Conservation (phyloP, 2,113 vertebrate genomes). For the Rynchops niger region DNA sequence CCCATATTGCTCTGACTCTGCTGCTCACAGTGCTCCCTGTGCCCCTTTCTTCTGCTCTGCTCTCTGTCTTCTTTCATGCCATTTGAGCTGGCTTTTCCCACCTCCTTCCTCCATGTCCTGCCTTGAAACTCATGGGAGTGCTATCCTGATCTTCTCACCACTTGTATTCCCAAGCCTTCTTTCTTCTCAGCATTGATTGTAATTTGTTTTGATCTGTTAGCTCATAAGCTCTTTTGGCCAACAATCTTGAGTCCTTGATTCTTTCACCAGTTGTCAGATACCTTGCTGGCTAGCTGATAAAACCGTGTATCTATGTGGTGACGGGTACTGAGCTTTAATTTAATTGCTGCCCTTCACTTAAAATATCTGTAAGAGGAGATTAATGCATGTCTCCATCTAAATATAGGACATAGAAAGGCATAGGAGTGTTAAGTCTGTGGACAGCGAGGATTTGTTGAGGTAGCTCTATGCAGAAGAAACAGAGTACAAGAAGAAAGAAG, state of each 20-base stretch:
- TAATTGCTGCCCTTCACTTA: background rate
- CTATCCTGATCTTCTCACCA: background rate
- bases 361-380: background rate
- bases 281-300: background rate
- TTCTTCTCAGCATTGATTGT: constrained; percentile 12
- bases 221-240: background rate
- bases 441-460: background rate
- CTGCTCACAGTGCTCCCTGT: background rate
- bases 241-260: background rate
- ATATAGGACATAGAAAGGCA: background rate
- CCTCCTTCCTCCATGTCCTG: background rate
- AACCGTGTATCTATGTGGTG: background rate
- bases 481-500: background rate
- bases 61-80: constrained; percentile 3
- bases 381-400: background rate
- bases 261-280: background rate
- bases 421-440: background rate
- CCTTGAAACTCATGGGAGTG: background rate
- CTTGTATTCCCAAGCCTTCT: constrained; percentile 2
- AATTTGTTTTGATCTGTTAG: constrained; percentile 22
- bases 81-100: background rate
- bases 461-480: background rate
- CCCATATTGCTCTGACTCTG: background rate
- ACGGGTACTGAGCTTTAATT: background rate
- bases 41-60: background rate